A percentile compares a stretch with the other conserved stretches of the same genome.
Evolutionary conservation across 2,888 invertebrate species (phyloP).

Genomic region (Pyralis farinalis): DNA sequence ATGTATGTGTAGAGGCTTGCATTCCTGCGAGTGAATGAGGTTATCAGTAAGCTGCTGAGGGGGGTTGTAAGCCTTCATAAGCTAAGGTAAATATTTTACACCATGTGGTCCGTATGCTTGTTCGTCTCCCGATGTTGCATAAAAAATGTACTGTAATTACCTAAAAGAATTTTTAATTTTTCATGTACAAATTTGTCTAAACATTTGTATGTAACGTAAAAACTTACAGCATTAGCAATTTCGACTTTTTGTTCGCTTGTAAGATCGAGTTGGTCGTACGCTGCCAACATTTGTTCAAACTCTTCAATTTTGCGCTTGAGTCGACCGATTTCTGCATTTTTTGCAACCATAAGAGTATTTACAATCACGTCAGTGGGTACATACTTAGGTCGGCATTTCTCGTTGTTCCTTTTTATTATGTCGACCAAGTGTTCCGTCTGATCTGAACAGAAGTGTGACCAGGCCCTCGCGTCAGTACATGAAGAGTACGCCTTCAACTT

Average conservation of each 20-base stretch:
- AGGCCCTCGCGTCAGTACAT: constrained; percentile 79
- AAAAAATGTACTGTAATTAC: no score
- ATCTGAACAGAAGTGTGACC: constrained; percentile 78
- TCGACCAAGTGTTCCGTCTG: constrained; percentile 81
- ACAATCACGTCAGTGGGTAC: constrained; percentile 67
- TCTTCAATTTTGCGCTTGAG: constrained; percentile 69
- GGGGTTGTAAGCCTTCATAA: no score
- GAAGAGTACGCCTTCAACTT: constrained; percentile 79
- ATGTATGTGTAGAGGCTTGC: no score
- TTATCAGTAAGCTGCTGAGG: no score
- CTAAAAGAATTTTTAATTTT: no score
- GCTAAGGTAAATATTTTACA: no score
- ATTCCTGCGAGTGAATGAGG: no score
- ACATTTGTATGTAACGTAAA: no score
- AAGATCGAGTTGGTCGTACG: constrained; percentile 66
- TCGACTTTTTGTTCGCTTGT: constrained; percentile 64
- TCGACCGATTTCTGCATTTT: constrained; percentile 72
- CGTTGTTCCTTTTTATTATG: constrained; percentile 69
- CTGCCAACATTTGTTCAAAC: constrained; percentile 63
- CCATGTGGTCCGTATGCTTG: no score
- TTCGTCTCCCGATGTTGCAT: no score
- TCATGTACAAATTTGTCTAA: constrained; percentile 3
- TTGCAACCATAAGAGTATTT: constrained; percentile 63
- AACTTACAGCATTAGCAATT: constrained; percentile 63
- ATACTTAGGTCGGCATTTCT: constrained; percentile 56